Base-by-base conservation (phyloP, 1,140 invertebrate genomes). In the Mya arenaria region DNA sequence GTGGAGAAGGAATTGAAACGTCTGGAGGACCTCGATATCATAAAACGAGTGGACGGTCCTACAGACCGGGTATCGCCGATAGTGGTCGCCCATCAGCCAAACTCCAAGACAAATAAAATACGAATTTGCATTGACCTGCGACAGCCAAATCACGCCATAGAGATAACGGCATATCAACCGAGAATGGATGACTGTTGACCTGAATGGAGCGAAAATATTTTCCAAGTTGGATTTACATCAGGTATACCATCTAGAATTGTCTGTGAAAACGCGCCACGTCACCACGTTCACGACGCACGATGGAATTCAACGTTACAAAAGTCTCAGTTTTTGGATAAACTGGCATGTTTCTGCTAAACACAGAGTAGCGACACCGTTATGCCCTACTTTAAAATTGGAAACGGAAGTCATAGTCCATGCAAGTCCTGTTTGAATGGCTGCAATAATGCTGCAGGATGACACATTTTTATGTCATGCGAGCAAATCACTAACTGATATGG, bases 251-350 rank as follows among this genome's bases (percentile, higher is more conserved):
- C 23, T 86, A 1, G 79, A 85, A 60, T 28, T 86, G 2, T 4
- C 44, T 25, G 36, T 55, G 25, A 72, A 82, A 0, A 86, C 79
- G 4, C 15, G 85, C n/a, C 19, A 60, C 17, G 84, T 88, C 4
- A 83, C 82, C 48, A 85, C 84, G 28, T 89, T 89, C 63, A 60
- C 77, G 28, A 83, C 82, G 0, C 88, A 89, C 69, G 28, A 79
- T 25, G 85, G 82, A 8, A 19, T 86, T 0, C 55, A 83, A 30
- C 6, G 82, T 15, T 89, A 85, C 36, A 71, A 87, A 48, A 17
- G 82, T 0, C 17, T 85, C 10, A 74, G 19, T 10, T 88, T 87
- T 79, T 1, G 86, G 82, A 13, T 77, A 84, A 30, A 88, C 88
- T 23, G 52, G 69, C n/a, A 36, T 82, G 5, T 85, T 89, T 37